Evolutionary conservation across 2,113 vertebrate species (phyloP).

Genomic region (Tragelaphus buxtoni): DNA sequence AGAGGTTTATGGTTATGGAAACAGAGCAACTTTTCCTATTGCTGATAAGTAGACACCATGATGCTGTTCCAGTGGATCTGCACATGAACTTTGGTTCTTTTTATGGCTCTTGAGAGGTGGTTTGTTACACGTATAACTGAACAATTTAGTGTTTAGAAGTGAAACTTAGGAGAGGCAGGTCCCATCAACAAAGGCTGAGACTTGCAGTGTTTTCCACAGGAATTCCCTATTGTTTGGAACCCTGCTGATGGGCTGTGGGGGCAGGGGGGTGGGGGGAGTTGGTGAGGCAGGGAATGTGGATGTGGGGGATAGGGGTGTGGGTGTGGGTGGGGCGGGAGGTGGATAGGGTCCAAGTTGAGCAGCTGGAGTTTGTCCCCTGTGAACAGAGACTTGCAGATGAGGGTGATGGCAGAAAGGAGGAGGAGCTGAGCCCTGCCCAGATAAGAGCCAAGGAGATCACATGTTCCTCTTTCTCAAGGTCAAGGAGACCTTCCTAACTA

Average conservation of each 20-base stretch:
- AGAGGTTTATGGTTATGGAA: neutral
- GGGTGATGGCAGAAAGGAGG: neutral
- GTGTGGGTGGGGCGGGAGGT: neutral
- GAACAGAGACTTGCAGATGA: neutral
- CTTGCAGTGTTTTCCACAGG: fast-evolving
- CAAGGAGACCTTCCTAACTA: neutral
- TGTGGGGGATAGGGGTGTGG: neutral
- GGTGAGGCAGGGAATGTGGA: neutral
- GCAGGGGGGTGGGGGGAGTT: too few species aligned
- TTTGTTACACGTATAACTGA: neutral
- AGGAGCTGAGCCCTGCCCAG: neutral
- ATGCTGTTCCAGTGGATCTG: too few species aligned
- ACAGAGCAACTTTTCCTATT: neutral
- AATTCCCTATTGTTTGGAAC: neutral
- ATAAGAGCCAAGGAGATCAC: neutral
- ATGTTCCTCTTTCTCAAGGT: neutral
- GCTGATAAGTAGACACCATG: neutral
- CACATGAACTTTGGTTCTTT: neutral
- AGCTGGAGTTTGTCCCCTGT: neutral
- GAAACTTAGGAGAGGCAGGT: neutral
- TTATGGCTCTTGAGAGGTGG: neutral
- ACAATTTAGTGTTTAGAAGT: neutral
- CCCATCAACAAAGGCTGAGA: neutral
- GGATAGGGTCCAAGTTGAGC: neutral
- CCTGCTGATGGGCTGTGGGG: neutral